phyloP scores from a whole-genome alignment of 2,888 invertebrate species.

The Pemphredon lugubris region DNA sequence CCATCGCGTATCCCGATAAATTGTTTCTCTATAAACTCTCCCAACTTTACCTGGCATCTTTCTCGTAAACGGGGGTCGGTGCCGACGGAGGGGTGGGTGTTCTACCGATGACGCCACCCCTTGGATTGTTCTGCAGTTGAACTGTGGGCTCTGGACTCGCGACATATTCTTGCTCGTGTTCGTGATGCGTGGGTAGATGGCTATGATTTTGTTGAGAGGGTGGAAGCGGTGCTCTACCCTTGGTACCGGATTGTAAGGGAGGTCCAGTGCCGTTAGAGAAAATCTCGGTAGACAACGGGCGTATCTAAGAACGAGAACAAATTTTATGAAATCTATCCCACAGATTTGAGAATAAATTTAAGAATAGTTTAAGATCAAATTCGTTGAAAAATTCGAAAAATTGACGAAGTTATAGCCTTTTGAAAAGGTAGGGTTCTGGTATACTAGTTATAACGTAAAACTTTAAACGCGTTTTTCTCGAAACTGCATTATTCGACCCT shows the following conservation, averaged over 20 bases:
- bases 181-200: slow-evolving; percentile 34
- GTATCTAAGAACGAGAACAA: slow-evolving; percentile 54
- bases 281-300: slow-evolving; percentile 44
- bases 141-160: slow-evolving; percentile 16
- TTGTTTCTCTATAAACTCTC: too few species aligned
- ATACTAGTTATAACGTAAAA: too few species aligned
- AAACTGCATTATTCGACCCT: too few species aligned
- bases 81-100: slow-evolving; percentile 74
- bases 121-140: slow-evolving; percentile 65
- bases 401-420: too few species aligned
- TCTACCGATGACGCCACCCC: slow-evolving; percentile 76
- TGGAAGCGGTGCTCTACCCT: slow-evolving; percentile 17
- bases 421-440: too few species aligned
- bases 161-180: slow-evolving; percentile 34
- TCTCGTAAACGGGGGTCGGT: slow-evolving; percentile 74
- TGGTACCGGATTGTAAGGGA: slow-evolving; percentile 8
- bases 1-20: background rate
- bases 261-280: slow-evolving; percentile 48
- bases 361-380: too few species aligned
- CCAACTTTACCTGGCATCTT: slow-evolving; percentile 68
- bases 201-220: slow-evolving; percentile 13
- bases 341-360: too few species aligned
- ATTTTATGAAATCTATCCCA: background rate
- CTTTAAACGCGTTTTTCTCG: too few species aligned
- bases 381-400: too few species aligned